Conservation (phyloP, 2,797 vertebrate genomes). For the Labroides dimidiatus region DNA sequence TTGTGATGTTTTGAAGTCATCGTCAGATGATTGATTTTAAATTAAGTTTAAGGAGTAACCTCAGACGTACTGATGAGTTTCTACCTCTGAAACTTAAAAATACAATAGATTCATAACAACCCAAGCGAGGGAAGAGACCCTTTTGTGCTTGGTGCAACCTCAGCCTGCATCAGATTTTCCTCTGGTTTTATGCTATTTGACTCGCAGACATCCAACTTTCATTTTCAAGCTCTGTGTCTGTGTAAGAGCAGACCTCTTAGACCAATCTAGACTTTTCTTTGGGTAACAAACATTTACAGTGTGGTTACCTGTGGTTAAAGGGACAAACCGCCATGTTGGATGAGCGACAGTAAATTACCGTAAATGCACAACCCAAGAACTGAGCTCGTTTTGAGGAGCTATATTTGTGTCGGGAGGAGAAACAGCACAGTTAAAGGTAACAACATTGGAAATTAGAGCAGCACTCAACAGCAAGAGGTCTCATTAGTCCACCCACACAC, state of each 20-base stretch:
- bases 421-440: neutral
- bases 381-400: neutral
- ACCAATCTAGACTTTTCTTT: constrained; percentile 9
- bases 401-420: neutral
- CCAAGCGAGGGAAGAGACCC: neutral
- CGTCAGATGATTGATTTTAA: no score
- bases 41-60: no score
- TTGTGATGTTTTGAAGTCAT: neutral
- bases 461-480: neutral
- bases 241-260: constrained; percentile 3
- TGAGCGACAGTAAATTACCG: constrained; percentile 2
- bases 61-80: no score
- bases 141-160: constrained; percentile 2
- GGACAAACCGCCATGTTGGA: constrained; percentile 27
- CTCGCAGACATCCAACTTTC: neutral
- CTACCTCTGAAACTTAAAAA: no score
- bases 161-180: constrained; percentile 28
- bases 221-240: constrained; percentile 1
- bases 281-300: constrained; percentile 34
- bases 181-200: constrained; percentile 21
- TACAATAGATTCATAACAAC: no score
- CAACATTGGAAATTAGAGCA: constrained; percentile 7
- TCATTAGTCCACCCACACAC: constrained; percentile 34
- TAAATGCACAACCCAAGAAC: constrained; percentile 19
- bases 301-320: constrained; percentile 23